Conservation (phyloP, 2,113 vertebrate species). For the Psilopogon haemacephalus region DNA sequence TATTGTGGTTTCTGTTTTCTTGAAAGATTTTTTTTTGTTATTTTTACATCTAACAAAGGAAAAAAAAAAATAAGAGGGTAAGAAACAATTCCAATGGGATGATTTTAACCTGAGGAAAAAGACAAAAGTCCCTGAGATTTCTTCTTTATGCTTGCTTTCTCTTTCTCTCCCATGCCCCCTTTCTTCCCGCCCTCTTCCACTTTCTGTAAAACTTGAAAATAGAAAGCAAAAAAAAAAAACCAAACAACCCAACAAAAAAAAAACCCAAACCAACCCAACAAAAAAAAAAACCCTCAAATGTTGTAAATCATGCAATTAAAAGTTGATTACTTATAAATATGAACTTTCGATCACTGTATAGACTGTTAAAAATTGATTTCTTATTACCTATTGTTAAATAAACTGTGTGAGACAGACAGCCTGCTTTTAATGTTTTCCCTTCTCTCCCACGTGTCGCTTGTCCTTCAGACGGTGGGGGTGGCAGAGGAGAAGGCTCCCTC, state of each 20-base stretch:
- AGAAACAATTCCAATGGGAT: conserved; percentile 76
- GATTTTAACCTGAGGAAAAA: conserved; percentile 77
- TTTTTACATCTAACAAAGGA: conserved; percentile 84
- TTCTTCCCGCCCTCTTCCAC: conserved; percentile 69
- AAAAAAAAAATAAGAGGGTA: conserved; percentile 78
- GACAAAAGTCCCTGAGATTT: conserved; percentile 76
- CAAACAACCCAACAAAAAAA: too few relatives aligned
- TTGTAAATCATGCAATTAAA: conserved; percentile 90
- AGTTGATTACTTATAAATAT: conserved; percentile 88
- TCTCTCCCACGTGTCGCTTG: conserved; percentile 46
- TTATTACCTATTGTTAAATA: conserved; percentile 89
- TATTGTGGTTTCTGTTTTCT: conserved; percentile 85
- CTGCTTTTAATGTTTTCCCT: conserved; percentile 71
- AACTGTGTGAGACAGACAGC: conserved; percentile 85
- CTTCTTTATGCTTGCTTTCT: conserved; percentile 81
- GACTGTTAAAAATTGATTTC: conserved; percentile 88
- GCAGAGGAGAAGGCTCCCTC: background rate
- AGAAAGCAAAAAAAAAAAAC: conserved; percentile 76
- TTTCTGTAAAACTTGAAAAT: conserved; percentile 86
- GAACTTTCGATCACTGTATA: conserved; percentile 89
- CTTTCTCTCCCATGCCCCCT: background rate
- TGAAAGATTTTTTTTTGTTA: conserved; percentile 79
- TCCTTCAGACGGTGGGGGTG: background rate
- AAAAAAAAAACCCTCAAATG: conserved; percentile 80
- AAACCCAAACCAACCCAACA: too few relatives aligned